A percentile compares a stretch with the other conserved stretches of the same genome.
These are phyloP conservation scores for Pagetopsis macropterus DNA, from an alignment of 2,797 vertebrate species.

Conservation along the genomic window DNA sequence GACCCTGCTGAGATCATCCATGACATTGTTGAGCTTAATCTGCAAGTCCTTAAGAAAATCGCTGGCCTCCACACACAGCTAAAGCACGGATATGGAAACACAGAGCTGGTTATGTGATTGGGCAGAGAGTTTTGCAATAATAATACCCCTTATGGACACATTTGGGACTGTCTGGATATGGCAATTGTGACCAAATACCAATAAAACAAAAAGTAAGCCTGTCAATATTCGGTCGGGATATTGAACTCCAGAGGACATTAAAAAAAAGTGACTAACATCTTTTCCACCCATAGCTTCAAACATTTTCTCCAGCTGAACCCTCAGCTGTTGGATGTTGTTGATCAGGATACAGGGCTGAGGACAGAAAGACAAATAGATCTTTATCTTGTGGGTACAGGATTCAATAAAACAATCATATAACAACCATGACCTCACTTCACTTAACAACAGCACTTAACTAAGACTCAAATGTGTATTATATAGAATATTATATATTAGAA, in stretches of 20 bases:
- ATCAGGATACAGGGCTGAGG: slow-evolving; percentile 95
- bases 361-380: slow-evolving; percentile 25
- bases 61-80: slow-evolving; percentile 97
- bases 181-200: neutral
- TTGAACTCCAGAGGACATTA: neutral
- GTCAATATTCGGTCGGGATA: neutral
- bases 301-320: slow-evolving; percentile 98
- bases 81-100: slow-evolving; percentile 37
- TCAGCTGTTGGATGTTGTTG: slow-evolving; percentile 98
- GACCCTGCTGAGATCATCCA: slow-evolving; percentile 96
- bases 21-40: slow-evolving; percentile 96
- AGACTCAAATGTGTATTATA: too few relatives aligned
- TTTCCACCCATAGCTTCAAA: slow-evolving; percentile 99
- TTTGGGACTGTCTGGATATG: neutral
- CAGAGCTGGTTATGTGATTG: neutral
- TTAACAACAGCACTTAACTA: too few relatives aligned
- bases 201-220: neutral
- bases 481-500: too few relatives aligned
- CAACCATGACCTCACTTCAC: too few relatives aligned
- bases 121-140: neutral
- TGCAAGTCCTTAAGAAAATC: slow-evolving; percentile 97
- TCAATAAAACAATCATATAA: neutral
- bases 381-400: neutral
- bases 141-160: slow-evolving; percentile 2
- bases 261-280: slow-evolving; percentile 83